A percentile compares a stretch with the other conserved stretches of the same genome.
phyloP scores from a whole-genome alignment of 2,113 vertebrate genomes.

The Mobula hypostoma region DNA sequence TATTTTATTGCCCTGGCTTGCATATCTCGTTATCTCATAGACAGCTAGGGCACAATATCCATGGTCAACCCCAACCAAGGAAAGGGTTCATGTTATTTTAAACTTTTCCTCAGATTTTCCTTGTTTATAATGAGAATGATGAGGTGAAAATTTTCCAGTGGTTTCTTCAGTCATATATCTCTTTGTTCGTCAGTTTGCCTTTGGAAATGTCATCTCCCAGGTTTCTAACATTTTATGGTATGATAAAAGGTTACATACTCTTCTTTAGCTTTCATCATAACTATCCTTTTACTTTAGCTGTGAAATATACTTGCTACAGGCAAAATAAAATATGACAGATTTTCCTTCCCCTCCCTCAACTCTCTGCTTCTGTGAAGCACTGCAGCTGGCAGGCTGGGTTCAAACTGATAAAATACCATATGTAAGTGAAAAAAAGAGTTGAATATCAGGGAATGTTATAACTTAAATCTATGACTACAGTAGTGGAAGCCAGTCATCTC shows the following conservation, averaged over 20 bases:
- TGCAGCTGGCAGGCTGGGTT: constrained; percentile 29
- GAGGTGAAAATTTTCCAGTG: neutral
- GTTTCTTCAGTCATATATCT: neutral
- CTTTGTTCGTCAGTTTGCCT: neutral
- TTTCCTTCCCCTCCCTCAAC: neutral
- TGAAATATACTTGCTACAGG: constrained; percentile 24
- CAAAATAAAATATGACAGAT: constrained; percentile 10
- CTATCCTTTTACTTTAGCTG: neutral
- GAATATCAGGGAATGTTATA: constrained; percentile 4
- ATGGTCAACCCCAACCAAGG: no score
- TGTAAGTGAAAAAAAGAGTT: neutral
- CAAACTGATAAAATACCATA: neutral
- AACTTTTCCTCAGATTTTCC: neutral
- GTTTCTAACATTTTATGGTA: neutral
- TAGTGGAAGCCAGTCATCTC: neutral
- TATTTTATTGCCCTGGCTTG: no score
- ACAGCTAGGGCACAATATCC: no score
- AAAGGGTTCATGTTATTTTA: no score
- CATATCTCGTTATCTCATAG: no score
- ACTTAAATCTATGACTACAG: neutral
- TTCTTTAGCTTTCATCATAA: constrained; percentile 1
- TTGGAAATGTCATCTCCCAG: neutral
- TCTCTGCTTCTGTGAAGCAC: neutral
- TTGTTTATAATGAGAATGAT: neutral
- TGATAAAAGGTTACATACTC: neutral